phyloP scores from a whole-genome alignment of 2,888 invertebrate genomes.

The Zygogramma bicolorata region DNA sequence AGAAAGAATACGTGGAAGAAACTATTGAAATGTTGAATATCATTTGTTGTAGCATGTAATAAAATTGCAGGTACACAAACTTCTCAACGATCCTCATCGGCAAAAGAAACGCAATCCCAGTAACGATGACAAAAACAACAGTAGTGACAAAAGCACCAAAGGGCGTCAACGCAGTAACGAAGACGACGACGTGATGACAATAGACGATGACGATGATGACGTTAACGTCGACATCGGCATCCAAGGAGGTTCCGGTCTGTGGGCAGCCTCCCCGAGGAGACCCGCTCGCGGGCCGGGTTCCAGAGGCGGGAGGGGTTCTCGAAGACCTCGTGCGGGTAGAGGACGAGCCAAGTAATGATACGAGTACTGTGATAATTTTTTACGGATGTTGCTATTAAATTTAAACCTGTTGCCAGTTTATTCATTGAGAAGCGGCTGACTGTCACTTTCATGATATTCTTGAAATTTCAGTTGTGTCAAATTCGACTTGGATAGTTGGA shows the following conservation, averaged over 20 bases:
- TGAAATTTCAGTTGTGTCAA: no score
- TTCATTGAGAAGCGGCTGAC: no score
- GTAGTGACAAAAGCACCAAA: no score
- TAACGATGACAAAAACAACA: background rate
- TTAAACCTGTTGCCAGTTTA: background rate
- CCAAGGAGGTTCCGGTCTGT: background rate
- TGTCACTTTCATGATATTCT: no score
- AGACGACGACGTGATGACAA: background rate
- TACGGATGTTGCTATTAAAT: background rate
- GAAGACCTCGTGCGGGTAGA: slow-evolving; percentile 7
- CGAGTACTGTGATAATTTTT: background rate
- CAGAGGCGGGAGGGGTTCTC: slow-evolving; percentile 3
- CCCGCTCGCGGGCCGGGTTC: slow-evolving; percentile 1
- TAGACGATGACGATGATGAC: slow-evolving; percentile 15
- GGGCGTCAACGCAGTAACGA: background rate
- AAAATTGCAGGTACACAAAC: background rate
- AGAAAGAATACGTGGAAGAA: no score
- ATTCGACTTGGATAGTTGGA: no score
- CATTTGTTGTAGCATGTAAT: background rate
- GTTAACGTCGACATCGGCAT: background rate
- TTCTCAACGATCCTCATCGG: slow-evolving; percentile 1
- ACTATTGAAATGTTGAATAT: no score
- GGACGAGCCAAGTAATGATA: slow-evolving; percentile 8
- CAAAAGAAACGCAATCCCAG: background rate
- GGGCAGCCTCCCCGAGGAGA: background rate